These are phyloP conservation scores for Amblyornis subalaris DNA, from an alignment of 2,113 vertebrate genomes.

Conservation along the genomic window DNA sequence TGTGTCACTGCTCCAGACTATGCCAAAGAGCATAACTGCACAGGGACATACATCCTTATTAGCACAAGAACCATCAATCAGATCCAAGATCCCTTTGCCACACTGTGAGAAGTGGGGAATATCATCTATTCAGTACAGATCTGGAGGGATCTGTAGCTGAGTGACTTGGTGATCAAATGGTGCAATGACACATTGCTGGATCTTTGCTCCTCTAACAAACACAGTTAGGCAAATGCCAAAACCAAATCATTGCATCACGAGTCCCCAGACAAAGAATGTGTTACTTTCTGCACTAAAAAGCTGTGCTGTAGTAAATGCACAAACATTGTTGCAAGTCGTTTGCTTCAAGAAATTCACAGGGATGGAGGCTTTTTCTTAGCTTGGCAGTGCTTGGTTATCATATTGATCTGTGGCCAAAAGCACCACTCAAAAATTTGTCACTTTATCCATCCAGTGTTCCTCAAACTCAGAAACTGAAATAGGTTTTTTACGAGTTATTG, in stretches of 20 bases:
- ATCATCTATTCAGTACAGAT: neutral
- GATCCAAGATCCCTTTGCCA: neutral
- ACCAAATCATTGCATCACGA: neutral
- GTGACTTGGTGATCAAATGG: neutral
- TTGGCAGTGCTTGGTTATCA: neutral
- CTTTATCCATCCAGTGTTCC: neutral
- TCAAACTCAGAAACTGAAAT: neutral
- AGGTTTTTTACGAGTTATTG: neutral
- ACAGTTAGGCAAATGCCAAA: neutral
- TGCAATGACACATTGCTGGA: neutral
- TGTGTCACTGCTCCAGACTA: neutral
- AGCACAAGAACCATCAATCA: neutral
- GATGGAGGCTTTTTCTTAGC: neutral
- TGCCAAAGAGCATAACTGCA: neutral
- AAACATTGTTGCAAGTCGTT: neutral
- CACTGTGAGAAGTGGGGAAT: neutral
- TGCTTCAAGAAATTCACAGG: neutral
- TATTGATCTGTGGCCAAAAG: neutral
- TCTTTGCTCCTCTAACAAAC: neutral
- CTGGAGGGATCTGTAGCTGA: neutral
- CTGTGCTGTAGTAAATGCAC: neutral
- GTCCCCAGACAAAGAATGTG: neutral
- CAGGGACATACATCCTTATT: neutral
- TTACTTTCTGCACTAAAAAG: neutral
- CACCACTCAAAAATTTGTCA: rapidly evolving